A percentile compares a stretch with the other conserved stretches of the same genome.
Conservation (phyloP, 2,888 invertebrate genomes). For the Crocallis elinguaria region DNA sequence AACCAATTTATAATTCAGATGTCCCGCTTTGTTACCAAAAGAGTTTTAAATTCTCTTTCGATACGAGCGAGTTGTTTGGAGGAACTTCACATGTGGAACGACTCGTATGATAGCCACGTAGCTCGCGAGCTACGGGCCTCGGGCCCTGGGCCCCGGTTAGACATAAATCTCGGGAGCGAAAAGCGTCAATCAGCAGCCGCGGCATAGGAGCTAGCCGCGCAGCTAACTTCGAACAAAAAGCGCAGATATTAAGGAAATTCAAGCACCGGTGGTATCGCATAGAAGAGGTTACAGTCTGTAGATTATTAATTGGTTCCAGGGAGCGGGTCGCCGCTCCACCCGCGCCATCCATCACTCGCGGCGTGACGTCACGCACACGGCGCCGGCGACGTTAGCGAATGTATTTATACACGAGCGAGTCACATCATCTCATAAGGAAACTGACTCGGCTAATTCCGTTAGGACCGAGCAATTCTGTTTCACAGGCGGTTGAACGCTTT, state of each 20-base stretch:
- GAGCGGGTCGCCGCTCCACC: no score
- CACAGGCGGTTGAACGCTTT: neutral
- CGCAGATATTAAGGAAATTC: no score
- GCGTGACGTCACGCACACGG: constrained; percentile 3
- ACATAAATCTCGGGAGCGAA: neutral
- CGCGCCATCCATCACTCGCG: neutral
- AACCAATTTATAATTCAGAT: neutral
- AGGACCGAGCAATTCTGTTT: neutral
- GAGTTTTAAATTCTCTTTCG: neutral
- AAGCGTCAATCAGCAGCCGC: no score
- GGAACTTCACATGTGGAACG: constrained; percentile 1
- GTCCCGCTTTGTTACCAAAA: neutral
- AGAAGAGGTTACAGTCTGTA: neutral
- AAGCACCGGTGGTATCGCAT: neutral
- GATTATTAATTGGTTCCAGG: neutral
- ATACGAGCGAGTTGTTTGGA: neutral
- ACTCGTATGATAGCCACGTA: neutral
- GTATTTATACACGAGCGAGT: constrained; percentile 1
- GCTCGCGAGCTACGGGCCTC: no score
- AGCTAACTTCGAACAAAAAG: no score
- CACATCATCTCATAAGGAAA: neutral
- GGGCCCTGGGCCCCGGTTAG: no score
- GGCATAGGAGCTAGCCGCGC: no score
- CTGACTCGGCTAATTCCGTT: neutral
- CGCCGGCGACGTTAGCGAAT: neutral